Conservation (phyloP, 2,888 invertebrate species). For the Orthosia cruda region DNA sequence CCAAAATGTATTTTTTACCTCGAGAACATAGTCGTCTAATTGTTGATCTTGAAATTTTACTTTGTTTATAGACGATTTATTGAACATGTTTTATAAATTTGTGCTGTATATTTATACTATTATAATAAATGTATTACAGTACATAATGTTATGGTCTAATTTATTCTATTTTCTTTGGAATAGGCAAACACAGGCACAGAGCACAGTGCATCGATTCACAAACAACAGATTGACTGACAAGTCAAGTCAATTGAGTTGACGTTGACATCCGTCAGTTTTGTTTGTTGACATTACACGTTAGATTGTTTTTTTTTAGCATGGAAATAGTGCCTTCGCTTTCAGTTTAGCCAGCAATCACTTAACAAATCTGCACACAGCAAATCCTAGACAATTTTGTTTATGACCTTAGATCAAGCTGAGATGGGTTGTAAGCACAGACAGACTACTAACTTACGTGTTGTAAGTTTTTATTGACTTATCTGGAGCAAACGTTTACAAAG, state of each 20-base stretch:
- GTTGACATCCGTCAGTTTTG: neutral
- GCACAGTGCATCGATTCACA: neutral
- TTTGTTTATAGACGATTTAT: slow-evolving; percentile 76
- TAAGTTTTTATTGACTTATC: too few relatives aligned
- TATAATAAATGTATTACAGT: slow-evolving; percentile 6
- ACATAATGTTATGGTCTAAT: neutral
- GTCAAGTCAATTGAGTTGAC: too few relatives aligned
- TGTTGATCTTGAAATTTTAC: slow-evolving; percentile 89
- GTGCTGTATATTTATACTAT: slow-evolving; percentile 9
- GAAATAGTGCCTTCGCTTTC: too few relatives aligned
- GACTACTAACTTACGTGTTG: too few relatives aligned
- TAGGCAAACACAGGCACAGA: neutral
- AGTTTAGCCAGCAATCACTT: too few relatives aligned
- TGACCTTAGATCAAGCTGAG: too few relatives aligned
- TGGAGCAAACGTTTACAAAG: too few relatives aligned
- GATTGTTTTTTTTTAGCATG: neutral
- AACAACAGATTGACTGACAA: too few relatives aligned
- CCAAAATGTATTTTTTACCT: slow-evolving; percentile 76
- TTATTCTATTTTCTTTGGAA: neutral
- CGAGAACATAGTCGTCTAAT: slow-evolving; percentile 88
- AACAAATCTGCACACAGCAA: neutral
- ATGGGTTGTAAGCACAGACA: too few relatives aligned
- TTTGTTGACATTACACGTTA: slow-evolving; percentile 14
- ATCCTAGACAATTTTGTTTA: too few relatives aligned
- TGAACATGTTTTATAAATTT: slow-evolving; percentile 75